Base-by-base conservation (phyloP, 2,888 invertebrate genomes). In the Lamproptera curius region DNA sequence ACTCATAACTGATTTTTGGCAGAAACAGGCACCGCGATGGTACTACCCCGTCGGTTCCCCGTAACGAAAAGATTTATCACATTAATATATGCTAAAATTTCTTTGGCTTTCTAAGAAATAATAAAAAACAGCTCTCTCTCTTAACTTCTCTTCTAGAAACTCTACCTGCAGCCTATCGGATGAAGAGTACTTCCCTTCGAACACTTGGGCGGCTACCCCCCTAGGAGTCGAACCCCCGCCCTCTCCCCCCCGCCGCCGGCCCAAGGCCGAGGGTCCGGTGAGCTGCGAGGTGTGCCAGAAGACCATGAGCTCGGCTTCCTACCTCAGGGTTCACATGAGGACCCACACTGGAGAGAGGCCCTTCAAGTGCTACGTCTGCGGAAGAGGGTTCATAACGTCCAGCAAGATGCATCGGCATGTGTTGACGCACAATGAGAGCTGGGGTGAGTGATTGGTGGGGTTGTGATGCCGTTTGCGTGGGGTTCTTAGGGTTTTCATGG, bases 391-490 rank as follows among this genome's bases (percentile, higher is more conserved):
- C 35, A 86, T 86, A 0, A 86, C 86, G 0, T 70, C 76, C 0
- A 82, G 79, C 54, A 86, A 86, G 52, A 82, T 86, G 81, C 77
- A 84, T 28, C 47, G 86, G 0, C 86, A 86, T 31, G 79, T 78
- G 1, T 49, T 85, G 2, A 84, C 82, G 0, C 86, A 86, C 26
- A 59, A 67, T 0, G 71, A 77, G 20, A 55, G 58, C 0, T 67
- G 67, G 66, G 68, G 76, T 71, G 15, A 54, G 64, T 57, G 6
- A n/a, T n/a, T n/a, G n/a, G n/a, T n/a, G n/a, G n/a, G n/a, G n/a
- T n/a, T n/a, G n/a, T n/a, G n/a, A n/a, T n/a, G n/a, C n/a, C n/a
- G n/a, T n/a, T n/a, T n/a, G n/a, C n/a, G n/a, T n/a, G n/a, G n/a
- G n/a, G n/a, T n/a, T n/a, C n/a, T n/a, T n/a, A n/a, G n/a, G n/a